A percentile compares a stretch with the other conserved stretches of the same genome.
Conservation (phyloP, 2,113 vertebrate species). For the Arvicanthis niloticus region DNA sequence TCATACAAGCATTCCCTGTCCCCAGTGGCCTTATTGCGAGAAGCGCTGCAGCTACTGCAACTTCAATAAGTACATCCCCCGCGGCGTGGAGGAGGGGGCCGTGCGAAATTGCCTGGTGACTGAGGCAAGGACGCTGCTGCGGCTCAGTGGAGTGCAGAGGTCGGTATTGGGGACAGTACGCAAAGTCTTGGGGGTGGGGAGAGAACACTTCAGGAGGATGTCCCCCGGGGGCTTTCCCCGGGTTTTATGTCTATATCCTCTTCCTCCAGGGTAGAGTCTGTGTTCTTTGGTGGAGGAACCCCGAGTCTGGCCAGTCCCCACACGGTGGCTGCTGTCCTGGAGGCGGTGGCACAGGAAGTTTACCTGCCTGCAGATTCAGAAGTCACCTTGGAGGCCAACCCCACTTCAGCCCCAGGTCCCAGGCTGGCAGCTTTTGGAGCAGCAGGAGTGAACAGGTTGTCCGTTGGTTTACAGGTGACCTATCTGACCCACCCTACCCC, state of each 20-base stretch:
- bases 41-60: slow-evolving; percentile 95
- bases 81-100: slow-evolving; percentile 84
- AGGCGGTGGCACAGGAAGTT: slow-evolving; percentile 84
- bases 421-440: slow-evolving; percentile 86
- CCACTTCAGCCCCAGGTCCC: slow-evolving; percentile 85
- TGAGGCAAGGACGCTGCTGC: slow-evolving; percentile 90
- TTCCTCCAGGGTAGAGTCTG: slow-evolving; percentile 90
- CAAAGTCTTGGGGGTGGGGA: not conserved
- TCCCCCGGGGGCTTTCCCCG: not conserved
- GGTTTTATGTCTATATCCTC: not conserved
- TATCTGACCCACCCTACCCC: not conserved
- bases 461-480: slow-evolving; percentile 94
- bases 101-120: slow-evolving; percentile 89
- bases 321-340: slow-evolving; percentile 89
- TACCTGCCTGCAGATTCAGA: slow-evolving; percentile 86
- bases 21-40: slow-evolving; percentile 97
- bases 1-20: not conserved
- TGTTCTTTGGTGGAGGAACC: slow-evolving; percentile 96
- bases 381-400: slow-evolving; percentile 95
- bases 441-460: slow-evolving; percentile 94
- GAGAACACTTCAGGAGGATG: no score
- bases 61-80: slow-evolving; percentile 95
- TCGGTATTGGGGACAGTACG: not conserved
- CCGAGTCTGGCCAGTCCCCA: slow-evolving; percentile 93
- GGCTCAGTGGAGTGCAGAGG: slow-evolving; percentile 91